Conservation (phyloP, 64 coral and sea anemone genomes). For the Pachyseris speciosa region DNA sequence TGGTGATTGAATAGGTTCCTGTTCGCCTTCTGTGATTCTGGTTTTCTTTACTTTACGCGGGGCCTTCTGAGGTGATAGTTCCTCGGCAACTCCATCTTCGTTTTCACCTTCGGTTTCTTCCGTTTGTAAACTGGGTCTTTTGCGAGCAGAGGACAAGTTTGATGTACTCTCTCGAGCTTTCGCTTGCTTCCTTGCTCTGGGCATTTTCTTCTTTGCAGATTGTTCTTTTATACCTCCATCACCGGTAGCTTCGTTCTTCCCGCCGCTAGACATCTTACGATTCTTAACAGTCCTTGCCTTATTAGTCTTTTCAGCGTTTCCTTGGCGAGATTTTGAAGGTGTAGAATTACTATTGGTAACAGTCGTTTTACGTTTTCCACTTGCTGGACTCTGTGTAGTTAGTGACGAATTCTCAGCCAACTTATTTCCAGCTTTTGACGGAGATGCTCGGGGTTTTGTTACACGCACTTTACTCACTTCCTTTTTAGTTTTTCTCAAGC, state of each 20-base stretch:
- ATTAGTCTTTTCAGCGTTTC: background rate
- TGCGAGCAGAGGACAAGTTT: background rate
- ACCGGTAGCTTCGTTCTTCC: too few relatives aligned
- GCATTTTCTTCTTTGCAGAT: background rate
- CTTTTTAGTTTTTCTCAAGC: background rate
- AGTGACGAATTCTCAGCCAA: background rate
- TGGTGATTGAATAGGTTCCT: background rate
- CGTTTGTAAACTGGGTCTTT: background rate
- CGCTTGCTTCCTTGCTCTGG: background rate
- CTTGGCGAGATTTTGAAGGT: background rate
- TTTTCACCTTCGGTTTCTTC: background rate
- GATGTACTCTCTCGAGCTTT: background rate
- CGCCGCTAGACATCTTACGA: background rate
- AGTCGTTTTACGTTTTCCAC: background rate
- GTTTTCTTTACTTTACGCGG: background rate
- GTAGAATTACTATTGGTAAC: background rate
- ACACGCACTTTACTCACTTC: background rate
- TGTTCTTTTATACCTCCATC: background rate
- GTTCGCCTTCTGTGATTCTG: background rate
- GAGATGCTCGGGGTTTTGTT: background rate
- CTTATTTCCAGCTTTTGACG: background rate
- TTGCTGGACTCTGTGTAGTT: background rate
- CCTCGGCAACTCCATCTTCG: background rate
- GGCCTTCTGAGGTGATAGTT: background rate
- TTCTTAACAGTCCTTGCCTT: background rate